Conservation (phyloP, 2,888 invertebrate species). For the Apotomis turbidana region DNA sequence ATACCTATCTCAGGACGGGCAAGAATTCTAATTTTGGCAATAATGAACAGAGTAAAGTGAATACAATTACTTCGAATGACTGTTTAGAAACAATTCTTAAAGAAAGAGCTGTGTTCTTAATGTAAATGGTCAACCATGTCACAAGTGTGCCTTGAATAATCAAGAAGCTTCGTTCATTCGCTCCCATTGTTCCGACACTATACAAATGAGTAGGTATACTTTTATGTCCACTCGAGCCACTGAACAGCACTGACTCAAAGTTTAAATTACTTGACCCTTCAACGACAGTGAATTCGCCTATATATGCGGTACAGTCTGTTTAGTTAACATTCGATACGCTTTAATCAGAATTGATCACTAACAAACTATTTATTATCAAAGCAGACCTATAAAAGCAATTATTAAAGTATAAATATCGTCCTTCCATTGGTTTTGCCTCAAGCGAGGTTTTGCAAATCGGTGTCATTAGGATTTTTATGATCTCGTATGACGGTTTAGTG, state of each 20-base stretch:
- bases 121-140: neutral
- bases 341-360: slow-evolving; percentile 53
- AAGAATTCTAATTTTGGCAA: neutral
- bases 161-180: slow-evolving; percentile 29
- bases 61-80: neutral
- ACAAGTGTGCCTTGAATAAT: slow-evolving; percentile 53
- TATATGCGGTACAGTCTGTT: slow-evolving; percentile 4
- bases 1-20: neutral
- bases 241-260: slow-evolving; percentile 26
- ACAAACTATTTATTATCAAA: slow-evolving; percentile 51
- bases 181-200: slow-evolving; percentile 41
- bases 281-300: slow-evolving; percentile 37
- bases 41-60: neutral
- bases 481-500: slow-evolving; percentile 45
- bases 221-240: neutral
- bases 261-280: slow-evolving; percentile 41
- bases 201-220: slow-evolving; percentile 23
- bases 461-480: slow-evolving; percentile 43
- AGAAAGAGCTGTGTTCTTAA: neutral
- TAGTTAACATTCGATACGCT: slow-evolving; percentile 30
- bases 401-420: slow-evolving; percentile 40
- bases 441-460: slow-evolving; percentile 53
- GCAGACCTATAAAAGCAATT: slow-evolving; percentile 46
- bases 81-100: neutral
- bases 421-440: slow-evolving; percentile 46